Evolutionary conservation across 2,797 vertebrate species (phyloP), one percentile per base, ranked within the genome.

Genomic region (Halcyon badia): DNA sequence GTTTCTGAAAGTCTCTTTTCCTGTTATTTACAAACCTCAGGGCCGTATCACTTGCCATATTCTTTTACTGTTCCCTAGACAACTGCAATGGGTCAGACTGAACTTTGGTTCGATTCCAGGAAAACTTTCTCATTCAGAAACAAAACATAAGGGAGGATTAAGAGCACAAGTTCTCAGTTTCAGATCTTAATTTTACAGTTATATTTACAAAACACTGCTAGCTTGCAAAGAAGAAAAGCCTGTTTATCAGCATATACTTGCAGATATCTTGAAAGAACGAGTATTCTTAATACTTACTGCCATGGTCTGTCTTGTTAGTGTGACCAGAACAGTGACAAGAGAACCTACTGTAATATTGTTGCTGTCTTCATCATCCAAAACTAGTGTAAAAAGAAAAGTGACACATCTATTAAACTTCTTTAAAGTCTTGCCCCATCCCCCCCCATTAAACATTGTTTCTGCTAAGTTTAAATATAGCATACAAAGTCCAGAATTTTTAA

Each of bases 281-380:
- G 68, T 15, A 95, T 83, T 92, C 31, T 22, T 70, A 69, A 86
- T 97, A 96, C 99, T 99, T 98, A 99, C 99, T 96, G 98, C 98
- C 99, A 99, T 99, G 39, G 98, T 99, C 97, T 99, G 99, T 91
- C 99, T 99, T 83, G 98, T 99, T 94, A 99, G 97, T 25, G 99
- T 99, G 89, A 99, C 99, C 5, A 99, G 98, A 78, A 99, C 99
- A 46, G 99, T 99, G 93, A 99, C 99, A 44, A 99, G 98, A 44
- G 99, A 99, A 77, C 99, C 99, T 61, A 99, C 99, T 75, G 99
- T 99, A 97, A 99, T 99, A 96, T 99, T 99, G 98, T 99, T 99
- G 98, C 99, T 99, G 95, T 99, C 99, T 98, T 99, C 99, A 94
- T 99, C 99, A 97, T 99, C 99, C 96, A 99, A 97, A 82, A 99